These are phyloP conservation scores for Nasonovia ribisnigri DNA, from an alignment of 2,888 invertebrate species.

Conservation along the genomic window DNA sequence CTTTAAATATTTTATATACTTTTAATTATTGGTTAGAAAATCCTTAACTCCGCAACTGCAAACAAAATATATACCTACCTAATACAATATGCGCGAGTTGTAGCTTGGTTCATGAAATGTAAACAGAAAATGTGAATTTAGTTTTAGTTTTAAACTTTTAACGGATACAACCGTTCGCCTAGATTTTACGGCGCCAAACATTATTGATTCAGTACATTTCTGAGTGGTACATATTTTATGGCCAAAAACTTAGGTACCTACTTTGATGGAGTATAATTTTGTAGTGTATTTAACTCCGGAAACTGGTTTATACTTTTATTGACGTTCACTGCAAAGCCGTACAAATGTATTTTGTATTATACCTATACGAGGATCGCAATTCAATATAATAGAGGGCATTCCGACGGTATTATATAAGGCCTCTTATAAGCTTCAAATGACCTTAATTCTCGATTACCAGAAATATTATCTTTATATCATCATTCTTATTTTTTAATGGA, in stretches of 20 bases:
- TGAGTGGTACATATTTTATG: background rate
- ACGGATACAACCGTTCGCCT: background rate
- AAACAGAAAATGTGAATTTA: conserved; percentile 12
- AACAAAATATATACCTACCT: background rate
- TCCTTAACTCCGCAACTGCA: background rate
- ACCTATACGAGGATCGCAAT: background rate
- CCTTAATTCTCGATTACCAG: conserved; percentile 53
- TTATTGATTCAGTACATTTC: conserved; percentile 30
- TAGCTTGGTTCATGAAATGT: background rate
- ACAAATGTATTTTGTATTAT: conserved; percentile 15
- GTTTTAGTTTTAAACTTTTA: background rate
- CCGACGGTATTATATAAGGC: conserved; percentile 36
- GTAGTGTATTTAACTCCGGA: background rate
- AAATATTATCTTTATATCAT: conserved; percentile 10
- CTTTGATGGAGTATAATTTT: conserved; percentile 14
- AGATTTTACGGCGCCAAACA: conserved; percentile 54
- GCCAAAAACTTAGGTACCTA: background rate
- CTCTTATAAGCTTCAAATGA: conserved; percentile 52
- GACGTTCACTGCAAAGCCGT: conserved; percentile 24
- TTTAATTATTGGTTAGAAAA: background rate
- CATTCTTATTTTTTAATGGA: background rate
- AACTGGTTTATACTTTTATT: conserved; percentile 21
- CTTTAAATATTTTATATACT: no score
- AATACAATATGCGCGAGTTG: background rate
- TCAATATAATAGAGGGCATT: background rate